Percentiles rank a stretch among this genome's conserved stretches.
Conservation (phyloP, 2,888 invertebrate species). For the Eudasyphora cyanicolor region DNA sequence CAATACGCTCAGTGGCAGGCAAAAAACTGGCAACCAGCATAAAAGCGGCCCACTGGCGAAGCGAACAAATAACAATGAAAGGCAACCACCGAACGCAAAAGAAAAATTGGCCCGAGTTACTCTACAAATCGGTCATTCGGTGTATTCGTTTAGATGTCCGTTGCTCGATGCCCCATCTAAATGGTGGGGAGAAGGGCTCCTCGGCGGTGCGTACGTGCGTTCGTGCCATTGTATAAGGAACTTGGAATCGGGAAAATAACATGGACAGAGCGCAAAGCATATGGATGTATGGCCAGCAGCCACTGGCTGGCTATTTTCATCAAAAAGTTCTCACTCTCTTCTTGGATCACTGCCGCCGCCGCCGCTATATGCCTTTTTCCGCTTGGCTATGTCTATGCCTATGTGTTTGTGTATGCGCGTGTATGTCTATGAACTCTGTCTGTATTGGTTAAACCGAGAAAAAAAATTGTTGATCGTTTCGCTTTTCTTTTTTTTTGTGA, state of each 20-base stretch:
- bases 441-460: constrained; percentile 19
- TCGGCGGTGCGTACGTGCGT: background rate
- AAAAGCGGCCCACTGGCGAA: background rate
- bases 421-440: background rate
- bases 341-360: background rate
- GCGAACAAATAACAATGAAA: constrained; percentile 5
- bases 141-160: background rate
- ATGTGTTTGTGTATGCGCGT: background rate
- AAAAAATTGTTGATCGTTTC: constrained; percentile 21
- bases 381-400: background rate
- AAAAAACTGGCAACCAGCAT: constrained; percentile 29
- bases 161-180: no score
- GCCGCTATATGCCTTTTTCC: background rate
- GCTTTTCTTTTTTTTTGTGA: constrained; percentile 12
- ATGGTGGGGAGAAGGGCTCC: background rate
- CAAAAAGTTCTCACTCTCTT: background rate
- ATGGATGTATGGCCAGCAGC: background rate
- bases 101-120: background rate
- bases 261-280: no score
- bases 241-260: background rate
- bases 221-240: background rate
- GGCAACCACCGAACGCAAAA: constrained; percentile 2
- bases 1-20: constrained; percentile 34
- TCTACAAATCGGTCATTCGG: background rate
- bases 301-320: constrained; percentile 3